phyloP scores from a whole-genome alignment of 2,888 invertebrate genomes.

The Perizoma affinitatum region DNA sequence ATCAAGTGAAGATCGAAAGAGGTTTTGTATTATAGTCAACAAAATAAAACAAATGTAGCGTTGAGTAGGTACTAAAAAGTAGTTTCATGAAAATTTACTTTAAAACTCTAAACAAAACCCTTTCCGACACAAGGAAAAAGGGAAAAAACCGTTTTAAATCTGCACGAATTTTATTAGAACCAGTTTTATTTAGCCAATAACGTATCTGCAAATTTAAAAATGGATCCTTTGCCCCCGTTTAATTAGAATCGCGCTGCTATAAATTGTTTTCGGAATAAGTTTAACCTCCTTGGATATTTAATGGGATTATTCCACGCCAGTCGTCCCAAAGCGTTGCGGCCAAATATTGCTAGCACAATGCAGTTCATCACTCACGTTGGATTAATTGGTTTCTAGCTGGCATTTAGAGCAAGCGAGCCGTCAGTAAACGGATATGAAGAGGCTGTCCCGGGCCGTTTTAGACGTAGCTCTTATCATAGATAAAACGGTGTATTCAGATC shows the following conservation, averaged over 20 bases:
- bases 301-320: constrained; percentile 32
- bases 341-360: constrained; percentile 45
- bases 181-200: constrained; percentile 31
- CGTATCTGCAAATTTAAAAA: constrained; percentile 30
- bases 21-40: neutral
- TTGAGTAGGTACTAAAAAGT: neutral
- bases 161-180: constrained; percentile 26
- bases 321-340: constrained; percentile 28
- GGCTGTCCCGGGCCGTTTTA: constrained; percentile 37
- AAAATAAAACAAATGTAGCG: too few relatives aligned
- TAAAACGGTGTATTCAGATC: constrained; percentile 9
- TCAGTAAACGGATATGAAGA: constrained; percentile 59
- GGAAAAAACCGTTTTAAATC: constrained; percentile 25
- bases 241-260: constrained; percentile 35
- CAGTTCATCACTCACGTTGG: constrained; percentile 56
- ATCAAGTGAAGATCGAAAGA: too few relatives aligned
- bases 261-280: constrained; percentile 33
- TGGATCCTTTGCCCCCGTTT: constrained; percentile 28
- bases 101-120: constrained; percentile 9
- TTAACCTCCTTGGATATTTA: constrained; percentile 26
- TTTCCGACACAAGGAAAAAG: constrained; percentile 13
- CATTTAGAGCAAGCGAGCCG: constrained; percentile 54
- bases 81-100: constrained; percentile 25
- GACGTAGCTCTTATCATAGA: constrained; percentile 21
- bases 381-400: constrained; percentile 57